These are phyloP conservation scores for Linepithema humile DNA, from an alignment of 1,140 invertebrate genomes.

Conservation along the genomic window DNA sequence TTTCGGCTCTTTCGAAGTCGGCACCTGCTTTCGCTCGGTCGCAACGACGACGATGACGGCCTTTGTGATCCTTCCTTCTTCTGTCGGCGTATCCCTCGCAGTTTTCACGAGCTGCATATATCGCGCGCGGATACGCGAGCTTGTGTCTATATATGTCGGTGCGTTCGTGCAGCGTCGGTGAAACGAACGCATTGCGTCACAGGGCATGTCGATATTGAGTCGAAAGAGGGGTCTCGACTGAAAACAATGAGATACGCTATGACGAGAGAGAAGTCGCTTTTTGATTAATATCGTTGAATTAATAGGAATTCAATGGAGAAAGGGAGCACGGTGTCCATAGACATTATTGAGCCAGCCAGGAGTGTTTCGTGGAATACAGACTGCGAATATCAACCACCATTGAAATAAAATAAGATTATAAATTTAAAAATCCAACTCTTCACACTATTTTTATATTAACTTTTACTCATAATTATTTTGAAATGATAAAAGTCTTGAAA, in stretches of 20 bases:
- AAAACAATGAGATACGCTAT: constrained; percentile 65
- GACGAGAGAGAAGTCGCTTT: constrained; percentile 66
- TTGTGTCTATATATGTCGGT: background rate
- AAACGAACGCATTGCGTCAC: constrained; percentile 67
- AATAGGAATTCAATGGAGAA: constrained; percentile 52
- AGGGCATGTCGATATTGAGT: constrained; percentile 69
- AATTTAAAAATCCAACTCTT: background rate
- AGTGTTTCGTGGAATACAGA: background rate
- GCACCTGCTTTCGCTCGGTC: constrained; percentile 73
- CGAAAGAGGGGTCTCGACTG: constrained; percentile 49
- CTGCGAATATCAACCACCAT: background rate
- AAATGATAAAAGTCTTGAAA: background rate
- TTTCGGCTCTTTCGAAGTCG: constrained; percentile 73
- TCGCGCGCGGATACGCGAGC: background rate
- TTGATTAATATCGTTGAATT: constrained; percentile 72
- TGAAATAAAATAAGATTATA: background rate
- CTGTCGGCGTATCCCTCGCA: constrained; percentile 43
- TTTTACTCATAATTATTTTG: background rate
- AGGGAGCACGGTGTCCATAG: background rate
- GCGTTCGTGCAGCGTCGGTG: background rate
- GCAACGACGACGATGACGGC: constrained; percentile 51
- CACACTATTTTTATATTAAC: background rate
- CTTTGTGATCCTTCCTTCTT: constrained; percentile 66
- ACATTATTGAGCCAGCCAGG: background rate
- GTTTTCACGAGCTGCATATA: constrained; percentile 57